A percentile compares a stretch with the other conserved stretches of the same genome.
Conservation (phyloP, 2,113 vertebrate species). For the Labeo rohita region DNA sequence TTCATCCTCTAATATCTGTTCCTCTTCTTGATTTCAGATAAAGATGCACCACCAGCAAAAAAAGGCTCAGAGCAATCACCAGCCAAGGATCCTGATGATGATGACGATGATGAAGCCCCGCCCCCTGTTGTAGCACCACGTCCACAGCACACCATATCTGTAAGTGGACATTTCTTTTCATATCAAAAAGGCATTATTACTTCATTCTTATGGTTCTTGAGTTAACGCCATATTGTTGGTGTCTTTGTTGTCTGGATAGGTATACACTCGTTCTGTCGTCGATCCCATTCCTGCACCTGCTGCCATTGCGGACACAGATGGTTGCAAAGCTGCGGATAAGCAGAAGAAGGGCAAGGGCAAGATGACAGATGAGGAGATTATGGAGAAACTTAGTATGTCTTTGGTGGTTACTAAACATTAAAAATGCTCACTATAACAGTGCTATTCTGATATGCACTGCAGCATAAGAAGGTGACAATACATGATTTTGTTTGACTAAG, state of each 20-base stretch:
- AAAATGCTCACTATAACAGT: background rate
- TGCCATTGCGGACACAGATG: conserved; percentile 76
- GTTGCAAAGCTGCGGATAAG: conserved; percentile 81
- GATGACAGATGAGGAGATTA: conserved; percentile 98
- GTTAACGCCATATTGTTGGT: background rate
- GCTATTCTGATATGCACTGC: background rate
- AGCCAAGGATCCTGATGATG: conserved; percentile 80
- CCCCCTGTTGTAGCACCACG: conserved; percentile 93
- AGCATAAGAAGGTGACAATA: background rate
- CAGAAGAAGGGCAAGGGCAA: conserved; percentile 93
- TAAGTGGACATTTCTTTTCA: conserved; percentile 67
- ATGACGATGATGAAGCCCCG: conserved; percentile 87
- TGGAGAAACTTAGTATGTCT: conserved; percentile 94
- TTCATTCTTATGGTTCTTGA: background rate
- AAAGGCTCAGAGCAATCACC: conserved; percentile 84
- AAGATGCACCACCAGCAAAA: conserved; percentile 78
- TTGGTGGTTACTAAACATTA: background rate
- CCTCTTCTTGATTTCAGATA: conserved; percentile 67
- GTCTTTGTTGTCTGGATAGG: conserved; percentile 66
- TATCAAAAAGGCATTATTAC: background rate
- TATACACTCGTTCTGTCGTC: conserved; percentile 93
- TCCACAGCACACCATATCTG: conserved; percentile 97
- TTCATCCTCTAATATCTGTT: background rate
- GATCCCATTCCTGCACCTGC: conserved; percentile 85
- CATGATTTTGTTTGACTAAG: background rate